Percentiles rank a stretch among this genome's conserved stretches.
Evolutionary conservation across 2,797 vertebrate species (phyloP).

Genomic region (Scleropages formosus): DNA sequence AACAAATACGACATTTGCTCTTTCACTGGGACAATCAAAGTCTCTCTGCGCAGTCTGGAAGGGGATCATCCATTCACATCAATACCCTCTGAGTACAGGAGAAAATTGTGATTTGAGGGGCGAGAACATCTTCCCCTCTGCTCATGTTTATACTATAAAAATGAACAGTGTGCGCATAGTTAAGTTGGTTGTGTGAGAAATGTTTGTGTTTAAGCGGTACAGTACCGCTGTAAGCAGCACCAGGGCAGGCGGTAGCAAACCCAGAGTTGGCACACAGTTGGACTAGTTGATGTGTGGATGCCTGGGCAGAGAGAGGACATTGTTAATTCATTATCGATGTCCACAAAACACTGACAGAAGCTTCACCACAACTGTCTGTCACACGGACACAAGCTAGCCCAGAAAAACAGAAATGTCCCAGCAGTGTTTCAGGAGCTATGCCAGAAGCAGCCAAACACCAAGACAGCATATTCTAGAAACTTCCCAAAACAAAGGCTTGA

Average conservation of each 20-base stretch:
- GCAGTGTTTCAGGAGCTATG: not conserved
- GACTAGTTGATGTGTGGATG: not conserved
- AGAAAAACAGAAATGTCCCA: not conserved
- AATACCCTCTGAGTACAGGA: not conserved
- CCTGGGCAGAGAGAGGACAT: not conserved
- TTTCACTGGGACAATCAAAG: not conserved
- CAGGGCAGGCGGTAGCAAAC: not conserved
- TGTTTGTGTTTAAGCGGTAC: constrained; percentile 1
- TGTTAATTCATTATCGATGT: constrained; percentile 11
- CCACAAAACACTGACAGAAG: not conserved
- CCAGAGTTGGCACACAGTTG: constrained; percentile 9
- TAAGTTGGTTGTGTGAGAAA: constrained; percentile 7
- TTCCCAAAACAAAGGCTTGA: not conserved
- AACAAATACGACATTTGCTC: not conserved
- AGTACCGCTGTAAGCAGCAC: not conserved
- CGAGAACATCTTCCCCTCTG: not conserved
- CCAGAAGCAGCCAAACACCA: not conserved
- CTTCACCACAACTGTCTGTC: not conserved
- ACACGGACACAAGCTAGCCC: not conserved
- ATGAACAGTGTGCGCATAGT: constrained; percentile 11
- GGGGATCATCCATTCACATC: not conserved
- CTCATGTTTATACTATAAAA: not conserved
- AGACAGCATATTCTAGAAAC: not conserved
- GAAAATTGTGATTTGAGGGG: not conserved
- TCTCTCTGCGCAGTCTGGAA: not conserved